Evolutionary conservation across 1,140 invertebrate species (phyloP).

Genomic region (Hesperophylax magnus): DNA sequence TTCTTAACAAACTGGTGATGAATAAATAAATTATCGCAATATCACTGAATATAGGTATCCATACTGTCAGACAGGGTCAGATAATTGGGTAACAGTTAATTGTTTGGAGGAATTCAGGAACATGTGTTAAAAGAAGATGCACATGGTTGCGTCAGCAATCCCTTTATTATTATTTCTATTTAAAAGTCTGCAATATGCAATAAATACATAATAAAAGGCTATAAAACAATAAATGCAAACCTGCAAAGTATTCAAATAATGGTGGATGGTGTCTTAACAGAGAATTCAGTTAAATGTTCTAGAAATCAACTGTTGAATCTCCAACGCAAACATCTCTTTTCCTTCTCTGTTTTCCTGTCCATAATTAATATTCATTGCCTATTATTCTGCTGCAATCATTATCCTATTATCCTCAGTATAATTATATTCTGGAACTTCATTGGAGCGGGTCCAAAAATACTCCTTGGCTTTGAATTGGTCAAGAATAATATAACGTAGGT

Average conservation of each 20-base stretch:
- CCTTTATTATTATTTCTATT: too few species aligned
- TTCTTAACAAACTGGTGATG: too few species aligned
- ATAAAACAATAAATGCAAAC: not conserved
- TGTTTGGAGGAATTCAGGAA: too few species aligned
- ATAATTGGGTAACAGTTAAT: too few species aligned
- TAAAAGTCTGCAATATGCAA: too few species aligned
- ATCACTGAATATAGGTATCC: too few species aligned
- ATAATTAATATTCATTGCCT: constrained; percentile 47
- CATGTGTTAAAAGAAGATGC: too few species aligned
- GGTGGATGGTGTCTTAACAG: not conserved
- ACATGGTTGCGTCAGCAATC: too few species aligned
- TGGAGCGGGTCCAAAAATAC: not conserved
- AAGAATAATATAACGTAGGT: not conserved
- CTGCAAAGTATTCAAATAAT: not conserved
- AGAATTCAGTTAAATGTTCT: not conserved
- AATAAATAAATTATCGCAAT: too few species aligned
- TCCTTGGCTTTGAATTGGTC: too few species aligned
- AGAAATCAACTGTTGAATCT: constrained; percentile 32
- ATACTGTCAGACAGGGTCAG: too few species aligned
- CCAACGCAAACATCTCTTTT: constrained; percentile 45
- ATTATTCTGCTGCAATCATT: constrained; percentile 31
- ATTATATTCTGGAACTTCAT: constrained; percentile 8
- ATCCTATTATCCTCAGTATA: constrained; percentile 23
- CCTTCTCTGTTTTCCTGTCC: not conserved
- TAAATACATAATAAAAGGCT: too few species aligned